Base-by-base conservation (phyloP, 2,888 invertebrate genomes). In the Amiota mariae region DNA sequence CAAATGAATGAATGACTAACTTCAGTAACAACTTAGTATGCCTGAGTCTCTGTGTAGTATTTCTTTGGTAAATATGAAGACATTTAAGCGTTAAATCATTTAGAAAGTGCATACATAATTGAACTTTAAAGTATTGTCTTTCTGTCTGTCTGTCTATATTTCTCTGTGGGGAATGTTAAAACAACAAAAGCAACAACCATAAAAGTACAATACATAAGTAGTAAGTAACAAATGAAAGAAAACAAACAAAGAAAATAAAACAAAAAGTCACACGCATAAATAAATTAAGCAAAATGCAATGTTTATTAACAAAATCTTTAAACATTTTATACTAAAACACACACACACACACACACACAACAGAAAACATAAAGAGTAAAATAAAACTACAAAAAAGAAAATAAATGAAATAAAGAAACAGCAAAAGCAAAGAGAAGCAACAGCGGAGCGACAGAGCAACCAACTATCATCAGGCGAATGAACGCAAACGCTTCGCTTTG, bases 71-170 rank as follows among this genome's bases (percentile, higher is more conserved):
- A 66, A 66, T 66, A 66, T 36, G 36, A 36, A 36, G 36, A 36
- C 36, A 36, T 66, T 66, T 66, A 49, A 66, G 66, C 66, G 24
- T 68, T 68, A 68, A 68, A 68, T 68, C 67, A 68, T 86, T 84
- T 84, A 86, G 83, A 84, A 84, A 84, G 86, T 84, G 83, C 83
- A 86, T 84, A 76, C 67, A 80, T 80, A 85, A 82, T 79, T 82
- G 81, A 84, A 84, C 77, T 78, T 78, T 82, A 76, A 46, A 71
- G 66, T 48, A 13, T 47, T 9, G 47, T n/a, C n/a, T 15, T 1
- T 24, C 24, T 24, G 24, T 24, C 24, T 24, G 36, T 36, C 36
- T 36, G 36, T 36, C 36, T 36, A 6, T 36, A 2, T 36, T 36
- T 36, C 3, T 36, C 57, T n/a, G 54, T 51, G n/a, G 2, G 54